Evolutionary conservation across 2,888 invertebrate genomes (phyloP).

Genomic region (Caenorhabditis japonica): DNA sequence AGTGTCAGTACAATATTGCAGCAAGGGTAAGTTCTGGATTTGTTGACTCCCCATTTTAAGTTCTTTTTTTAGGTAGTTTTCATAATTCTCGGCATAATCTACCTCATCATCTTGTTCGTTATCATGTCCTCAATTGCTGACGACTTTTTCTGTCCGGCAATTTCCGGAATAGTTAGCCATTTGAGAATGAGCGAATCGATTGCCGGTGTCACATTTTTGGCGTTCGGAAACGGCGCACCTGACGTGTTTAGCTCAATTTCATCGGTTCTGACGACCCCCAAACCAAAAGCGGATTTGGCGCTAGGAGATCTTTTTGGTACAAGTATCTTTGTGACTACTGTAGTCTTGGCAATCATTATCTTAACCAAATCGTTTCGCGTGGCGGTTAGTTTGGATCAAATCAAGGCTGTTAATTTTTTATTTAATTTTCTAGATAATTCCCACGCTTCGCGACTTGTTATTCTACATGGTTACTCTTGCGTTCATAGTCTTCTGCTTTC

Average conservation of each 20-base stretch:
- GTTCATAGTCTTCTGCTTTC: constrained; percentile 79
- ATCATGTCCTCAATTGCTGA: constrained; percentile 69
- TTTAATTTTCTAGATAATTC: constrained; percentile 70
- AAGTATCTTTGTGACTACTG: constrained; percentile 82
- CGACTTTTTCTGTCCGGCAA: constrained; percentile 77
- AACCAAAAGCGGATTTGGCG: constrained; percentile 78
- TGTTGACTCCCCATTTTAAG: neutral
- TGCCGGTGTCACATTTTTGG: constrained; percentile 83
- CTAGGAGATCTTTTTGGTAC: constrained; percentile 79
- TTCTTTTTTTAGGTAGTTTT: constrained; percentile 43
- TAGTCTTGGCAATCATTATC: constrained; percentile 81
- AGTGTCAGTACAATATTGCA: constrained; percentile 53
- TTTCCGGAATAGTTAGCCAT: constrained; percentile 79
- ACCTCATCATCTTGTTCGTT: constrained; percentile 65
- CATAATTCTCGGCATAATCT: constrained; percentile 58
- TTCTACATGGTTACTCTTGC: constrained; percentile 80
- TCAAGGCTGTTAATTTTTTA: neutral
- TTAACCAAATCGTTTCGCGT: constrained; percentile 80
- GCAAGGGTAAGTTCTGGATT: constrained; percentile 35
- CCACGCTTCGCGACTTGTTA: constrained; percentile 79
- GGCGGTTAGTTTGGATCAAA: constrained; percentile 9
- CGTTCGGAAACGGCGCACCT: constrained; percentile 84
- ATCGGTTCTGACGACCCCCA: constrained; percentile 77
- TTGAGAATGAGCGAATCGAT: constrained; percentile 79
- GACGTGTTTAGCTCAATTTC: constrained; percentile 83